phyloP scores from a whole-genome alignment of 2,888 invertebrate species.

The Lymantria monacha region DNA sequence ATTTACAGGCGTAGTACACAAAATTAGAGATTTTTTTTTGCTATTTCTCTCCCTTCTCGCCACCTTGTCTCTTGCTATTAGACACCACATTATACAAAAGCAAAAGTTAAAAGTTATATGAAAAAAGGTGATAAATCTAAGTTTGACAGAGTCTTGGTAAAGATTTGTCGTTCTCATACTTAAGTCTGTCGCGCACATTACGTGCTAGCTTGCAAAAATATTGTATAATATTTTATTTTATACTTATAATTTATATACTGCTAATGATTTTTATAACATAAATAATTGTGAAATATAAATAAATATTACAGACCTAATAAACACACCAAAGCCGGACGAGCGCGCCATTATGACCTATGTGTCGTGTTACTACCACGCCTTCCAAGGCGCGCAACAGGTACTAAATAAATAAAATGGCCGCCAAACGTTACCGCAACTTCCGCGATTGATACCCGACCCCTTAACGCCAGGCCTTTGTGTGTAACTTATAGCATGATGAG shows the following conservation, averaged over 20 bases:
- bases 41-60: too few species aligned
- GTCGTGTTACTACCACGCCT: conserved; percentile 99
- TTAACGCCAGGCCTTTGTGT: conserved; percentile 76
- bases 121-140: too few species aligned
- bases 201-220: too few species aligned
- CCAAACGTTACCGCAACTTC: conserved; percentile 48
- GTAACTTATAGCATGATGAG: conserved; percentile 77
- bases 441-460: conserved; percentile 55
- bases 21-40: too few species aligned
- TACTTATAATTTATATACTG: neutral
- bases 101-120: too few species aligned
- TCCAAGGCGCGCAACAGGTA: conserved; percentile 99
- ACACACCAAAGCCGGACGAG: conserved; percentile 99
- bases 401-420: conserved; percentile 58
- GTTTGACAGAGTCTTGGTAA: too few species aligned
- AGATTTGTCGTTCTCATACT: too few species aligned
- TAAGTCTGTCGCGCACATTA: too few species aligned
- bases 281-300: conserved; percentile 41
- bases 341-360: conserved; percentile 99
- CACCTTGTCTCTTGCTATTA: too few species aligned
- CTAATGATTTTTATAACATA: neutral
- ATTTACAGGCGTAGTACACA: too few species aligned
- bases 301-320: conserved; percentile 96
- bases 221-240: too few species aligned
- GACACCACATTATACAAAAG: too few species aligned